Percentiles rank a stretch among this genome's conserved stretches.
These are phyloP conservation scores for Stichodactyla mertensii DNA, from an alignment of 64 coral and sea anemone species.

Conservation along the genomic window DNA sequence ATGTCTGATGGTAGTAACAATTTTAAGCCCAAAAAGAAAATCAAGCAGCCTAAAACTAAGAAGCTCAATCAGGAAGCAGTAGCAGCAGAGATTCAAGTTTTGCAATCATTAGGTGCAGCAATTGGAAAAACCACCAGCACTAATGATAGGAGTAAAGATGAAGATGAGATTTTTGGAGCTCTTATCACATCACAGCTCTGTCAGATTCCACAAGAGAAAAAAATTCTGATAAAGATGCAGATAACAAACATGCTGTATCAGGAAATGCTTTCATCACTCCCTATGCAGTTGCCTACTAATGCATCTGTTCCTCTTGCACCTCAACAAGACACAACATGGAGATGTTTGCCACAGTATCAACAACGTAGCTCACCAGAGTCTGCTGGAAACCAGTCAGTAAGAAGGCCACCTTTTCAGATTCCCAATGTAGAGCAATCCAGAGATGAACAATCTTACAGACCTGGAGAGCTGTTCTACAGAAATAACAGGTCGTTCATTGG, in stretches of 20 bases:
- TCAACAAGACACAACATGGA: not conserved
- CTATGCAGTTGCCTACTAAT: not conserved
- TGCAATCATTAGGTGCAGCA: slow-evolving; percentile 22
- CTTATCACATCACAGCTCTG: slow-evolving; percentile 16
- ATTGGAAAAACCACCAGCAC: slow-evolving; percentile 7
- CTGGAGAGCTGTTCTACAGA: slow-evolving; percentile 18
- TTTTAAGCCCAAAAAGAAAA: slow-evolving; percentile 4
- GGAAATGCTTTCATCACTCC: slow-evolving; percentile 23
- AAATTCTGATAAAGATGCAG: slow-evolving; percentile 17
- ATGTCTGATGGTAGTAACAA: slow-evolving; percentile 11
- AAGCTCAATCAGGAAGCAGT: slow-evolving; percentile 13
- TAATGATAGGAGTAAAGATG: slow-evolving; percentile 9
- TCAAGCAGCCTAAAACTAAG: not conserved
- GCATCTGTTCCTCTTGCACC: not conserved
- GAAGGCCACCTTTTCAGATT: slow-evolving; percentile 17
- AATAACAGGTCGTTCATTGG: not conserved
- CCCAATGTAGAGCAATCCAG: not conserved
- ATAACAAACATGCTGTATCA: slow-evolving; percentile 23
- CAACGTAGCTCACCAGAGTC: not conserved
- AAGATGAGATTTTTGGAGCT: slow-evolving; percentile 40
- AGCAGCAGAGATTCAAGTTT: slow-evolving; percentile 17
- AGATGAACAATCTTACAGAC: not conserved
- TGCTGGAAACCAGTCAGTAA: not conserved
- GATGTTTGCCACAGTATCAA: not conserved
- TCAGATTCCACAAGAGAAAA: slow-evolving; percentile 18